These are phyloP conservation scores for Chinchilla lanigera DNA, from an alignment of 2,113 vertebrate species.

Conservation along the genomic window DNA sequence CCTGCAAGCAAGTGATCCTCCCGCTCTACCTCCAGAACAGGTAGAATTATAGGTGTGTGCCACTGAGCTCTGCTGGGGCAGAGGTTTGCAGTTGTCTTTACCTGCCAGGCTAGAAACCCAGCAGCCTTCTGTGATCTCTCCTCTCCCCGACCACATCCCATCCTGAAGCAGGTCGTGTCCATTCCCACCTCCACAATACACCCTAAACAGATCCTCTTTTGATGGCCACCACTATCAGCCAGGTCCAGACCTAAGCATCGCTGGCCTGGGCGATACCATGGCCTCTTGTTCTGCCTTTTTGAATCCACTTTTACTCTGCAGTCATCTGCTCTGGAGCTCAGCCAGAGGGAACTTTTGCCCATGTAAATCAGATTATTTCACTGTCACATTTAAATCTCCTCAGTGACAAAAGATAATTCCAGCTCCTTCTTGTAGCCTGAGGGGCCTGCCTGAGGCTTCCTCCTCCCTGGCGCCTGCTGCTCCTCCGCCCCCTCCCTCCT, in stretches of 20 bases:
- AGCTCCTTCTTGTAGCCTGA: not conserved
- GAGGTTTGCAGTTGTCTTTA: not conserved
- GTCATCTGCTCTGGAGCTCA: not conserved
- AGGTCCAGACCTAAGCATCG: not conserved
- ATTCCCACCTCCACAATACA: not conserved
- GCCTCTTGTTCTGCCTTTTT: not conserved
- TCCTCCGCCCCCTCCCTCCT: rapidly evolving
- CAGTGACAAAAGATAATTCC: not conserved
- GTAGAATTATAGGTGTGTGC: not conserved
- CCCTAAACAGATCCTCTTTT: not conserved
- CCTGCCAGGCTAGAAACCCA: not conserved
- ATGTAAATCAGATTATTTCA: not conserved
- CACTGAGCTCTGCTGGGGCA: not conserved
- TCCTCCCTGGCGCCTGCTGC: not conserved
- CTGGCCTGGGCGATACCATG: no score
- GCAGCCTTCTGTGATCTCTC: not conserved
- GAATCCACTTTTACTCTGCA: no score
- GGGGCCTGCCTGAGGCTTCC: not conserved
- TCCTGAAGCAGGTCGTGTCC: not conserved
- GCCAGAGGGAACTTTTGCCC: not conserved
- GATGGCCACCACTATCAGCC: not conserved
- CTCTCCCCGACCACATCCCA: no score
- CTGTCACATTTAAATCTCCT: not conserved
- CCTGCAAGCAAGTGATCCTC: not conserved
- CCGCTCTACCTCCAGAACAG: not conserved